Conservation (phyloP, 1,140 invertebrate genomes). For the Xylocopa sonorina region DNA sequence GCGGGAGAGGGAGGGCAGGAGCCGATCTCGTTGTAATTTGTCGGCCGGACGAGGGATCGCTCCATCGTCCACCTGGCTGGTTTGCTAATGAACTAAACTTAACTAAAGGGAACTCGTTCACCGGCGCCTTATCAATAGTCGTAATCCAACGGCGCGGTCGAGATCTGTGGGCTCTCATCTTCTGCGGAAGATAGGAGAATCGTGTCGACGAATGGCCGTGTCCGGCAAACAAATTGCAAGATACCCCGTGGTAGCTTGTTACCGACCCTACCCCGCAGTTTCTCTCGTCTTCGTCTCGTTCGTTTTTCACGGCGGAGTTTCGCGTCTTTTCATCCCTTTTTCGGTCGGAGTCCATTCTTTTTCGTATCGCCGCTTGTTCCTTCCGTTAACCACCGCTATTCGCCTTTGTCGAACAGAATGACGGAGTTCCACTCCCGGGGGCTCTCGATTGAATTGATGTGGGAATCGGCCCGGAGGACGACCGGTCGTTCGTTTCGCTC, state of each 20-base stretch:
- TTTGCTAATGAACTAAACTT: slow-evolving; percentile 74
- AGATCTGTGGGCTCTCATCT: slow-evolving; percentile 72
- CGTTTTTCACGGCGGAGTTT: slow-evolving; percentile 16
- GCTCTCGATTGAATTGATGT: slow-evolving; percentile 47
- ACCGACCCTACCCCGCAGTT: slow-evolving; percentile 36
- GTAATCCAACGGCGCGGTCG: slow-evolving; percentile 55
- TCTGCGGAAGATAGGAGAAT: slow-evolving; percentile 78
- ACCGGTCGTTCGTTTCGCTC: slow-evolving; percentile 13
- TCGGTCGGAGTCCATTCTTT: slow-evolving; percentile 36
- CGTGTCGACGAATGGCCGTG: slow-evolving; percentile 80
- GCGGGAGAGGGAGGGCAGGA: background rate
- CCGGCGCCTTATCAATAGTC: slow-evolving; percentile 71
- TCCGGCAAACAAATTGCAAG: slow-evolving; percentile 81
- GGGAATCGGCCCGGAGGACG: slow-evolving; percentile 29
- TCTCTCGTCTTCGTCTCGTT: background rate
- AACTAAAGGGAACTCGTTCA: slow-evolving; percentile 72
- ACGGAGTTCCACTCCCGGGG: background rate
- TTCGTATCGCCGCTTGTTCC: slow-evolving; percentile 32
- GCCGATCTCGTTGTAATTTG: slow-evolving; percentile 73
- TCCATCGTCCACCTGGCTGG: slow-evolving; percentile 67
- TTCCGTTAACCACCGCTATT: background rate
- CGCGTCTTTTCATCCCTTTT: slow-evolving; percentile 49
- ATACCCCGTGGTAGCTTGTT: slow-evolving; percentile 75
- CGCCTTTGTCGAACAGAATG: slow-evolving; percentile 33
- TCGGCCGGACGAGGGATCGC: slow-evolving; percentile 61